Conservation (phyloP, 2,888 invertebrate genomes). For the Gasteruption jaculator region DNA sequence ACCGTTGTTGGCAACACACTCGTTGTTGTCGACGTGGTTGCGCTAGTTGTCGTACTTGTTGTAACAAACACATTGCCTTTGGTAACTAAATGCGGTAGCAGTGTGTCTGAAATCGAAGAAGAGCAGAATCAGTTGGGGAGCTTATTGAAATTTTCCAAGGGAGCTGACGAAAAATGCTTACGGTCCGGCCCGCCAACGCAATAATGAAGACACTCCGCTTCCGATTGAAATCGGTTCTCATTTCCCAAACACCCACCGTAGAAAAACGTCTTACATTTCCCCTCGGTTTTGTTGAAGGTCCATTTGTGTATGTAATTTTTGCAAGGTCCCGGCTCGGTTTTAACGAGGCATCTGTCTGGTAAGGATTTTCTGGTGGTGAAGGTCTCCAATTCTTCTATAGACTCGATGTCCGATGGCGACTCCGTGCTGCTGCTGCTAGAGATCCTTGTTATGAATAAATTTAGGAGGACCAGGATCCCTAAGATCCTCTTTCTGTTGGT, state of each 20-base stretch:
- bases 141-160: not conserved
- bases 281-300: constrained; percentile 58
- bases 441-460: constrained; percentile 22
- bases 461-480: constrained; percentile 37
- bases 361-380: constrained; percentile 34
- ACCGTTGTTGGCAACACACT: constrained; percentile 44
- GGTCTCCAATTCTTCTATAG: constrained; percentile 27
- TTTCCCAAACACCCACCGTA: constrained; percentile 71
- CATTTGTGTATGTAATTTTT: constrained; percentile 65
- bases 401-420: constrained; percentile 31
- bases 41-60: constrained; percentile 51
- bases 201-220: constrained; percentile 62
- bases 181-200: constrained; percentile 59
- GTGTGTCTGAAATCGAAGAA: constrained; percentile 49
- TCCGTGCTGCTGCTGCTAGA: constrained; percentile 36
- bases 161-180: constrained; percentile 26
- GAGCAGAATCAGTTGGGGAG: not conserved
- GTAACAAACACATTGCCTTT: constrained; percentile 46
- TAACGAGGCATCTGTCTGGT: constrained; percentile 53
- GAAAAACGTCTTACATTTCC: constrained; percentile 60
- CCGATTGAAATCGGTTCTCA: constrained; percentile 65
- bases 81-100: constrained; percentile 53
- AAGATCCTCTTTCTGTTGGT: constrained; percentile 36
- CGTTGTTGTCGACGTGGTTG: constrained; percentile 54
- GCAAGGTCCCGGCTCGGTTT: constrained; percentile 57